Base-by-base conservation (phyloP, 2,888 invertebrate genomes). In the Athalia rosae region DNA sequence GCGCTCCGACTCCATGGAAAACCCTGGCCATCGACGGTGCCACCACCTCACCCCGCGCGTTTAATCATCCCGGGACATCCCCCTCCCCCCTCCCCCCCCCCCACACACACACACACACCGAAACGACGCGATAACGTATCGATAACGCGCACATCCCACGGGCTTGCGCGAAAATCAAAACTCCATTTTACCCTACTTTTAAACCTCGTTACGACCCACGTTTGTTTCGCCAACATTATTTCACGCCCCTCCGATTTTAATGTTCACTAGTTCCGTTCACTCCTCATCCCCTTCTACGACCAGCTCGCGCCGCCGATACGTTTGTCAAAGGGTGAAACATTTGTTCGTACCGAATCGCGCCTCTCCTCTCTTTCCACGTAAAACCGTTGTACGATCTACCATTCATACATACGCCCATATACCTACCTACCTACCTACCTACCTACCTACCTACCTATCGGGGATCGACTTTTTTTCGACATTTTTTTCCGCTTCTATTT, bases 51-150 rank as follows among this genome's bases (percentile, higher is more conserved):
- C 11, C 66, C 45, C 64, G 76, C 64, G 69, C 66, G 80, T 79
- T 78, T 81, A 79, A 79, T 80, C 79, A 79, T 80, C 71, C 76
- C 76, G 47, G 73, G 77, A 79, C 58, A 58, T 71, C 56, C 71
- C 71, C 58, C 58, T 11, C n/a, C 13, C 59, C 11, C 48, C 76
- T n/a, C n/a, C n/a, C n/a, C n/a, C n/a, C n/a, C n/a, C n/a, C n/a
- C n/a, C n/a, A n/a, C n/a, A n/a, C n/a, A n/a, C n/a, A n/a, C n/a
- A n/a, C n/a, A n/a, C n/a, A 63, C 64, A 59, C 63, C 77, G 62
- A 73, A 62, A 74, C 61, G 78, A 61, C 15, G 13, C 76, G 71
- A 66, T 71, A 62, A 56, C 74, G 67, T 78, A 79, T 76, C 77
- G 74, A 77, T 79, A 61, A 78, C 59, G 79, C 59, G 79, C 77